phyloP scores from a whole-genome alignment of 2,113 vertebrate species.

The Tautogolabrus adspersus region DNA sequence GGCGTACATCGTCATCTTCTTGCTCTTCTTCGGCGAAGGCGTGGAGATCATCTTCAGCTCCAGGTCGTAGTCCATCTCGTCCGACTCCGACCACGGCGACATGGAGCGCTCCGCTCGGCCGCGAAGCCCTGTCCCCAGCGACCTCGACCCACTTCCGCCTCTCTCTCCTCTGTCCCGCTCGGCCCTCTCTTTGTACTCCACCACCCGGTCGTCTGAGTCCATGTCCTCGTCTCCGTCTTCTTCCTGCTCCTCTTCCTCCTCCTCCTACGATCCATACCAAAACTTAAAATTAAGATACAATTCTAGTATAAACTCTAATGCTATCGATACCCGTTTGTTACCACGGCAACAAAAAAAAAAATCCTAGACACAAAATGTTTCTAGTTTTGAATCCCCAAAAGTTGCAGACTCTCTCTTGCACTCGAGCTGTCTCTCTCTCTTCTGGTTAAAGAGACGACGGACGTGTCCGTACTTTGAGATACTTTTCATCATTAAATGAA shows the following conservation, averaged over 20 bases:
- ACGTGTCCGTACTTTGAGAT: too few species aligned
- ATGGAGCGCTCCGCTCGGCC: slow-evolving; percentile 53
- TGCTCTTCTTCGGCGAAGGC: slow-evolving; percentile 96
- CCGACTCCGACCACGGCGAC: slow-evolving; percentile 90
- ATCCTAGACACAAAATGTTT: too few species aligned
- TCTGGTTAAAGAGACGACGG: too few species aligned
- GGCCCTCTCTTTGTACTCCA: slow-evolving; percentile 90
- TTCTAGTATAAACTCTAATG: too few species aligned
- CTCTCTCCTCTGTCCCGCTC: slow-evolving; percentile 81
- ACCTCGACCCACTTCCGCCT: slow-evolving; percentile 55
- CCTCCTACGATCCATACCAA: slow-evolving; percentile 86
- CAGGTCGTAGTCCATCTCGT: slow-evolving; percentile 99
- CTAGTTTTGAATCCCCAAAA: too few species aligned
- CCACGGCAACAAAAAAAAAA: too few species aligned
- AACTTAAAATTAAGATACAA: too few species aligned
- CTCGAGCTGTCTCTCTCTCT: too few species aligned
- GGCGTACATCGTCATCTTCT: slow-evolving; percentile 99
- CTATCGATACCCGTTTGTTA: too few species aligned
- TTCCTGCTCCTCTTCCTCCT: slow-evolving; percentile 87
- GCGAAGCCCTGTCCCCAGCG: slow-evolving; percentile 70
- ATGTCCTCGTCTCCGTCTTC: slow-evolving; percentile 89
- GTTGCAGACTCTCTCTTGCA: too few species aligned
- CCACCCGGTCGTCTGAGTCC: slow-evolving; percentile 95
- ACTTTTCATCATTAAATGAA: too few species aligned
- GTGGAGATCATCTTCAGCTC: slow-evolving; percentile 99